Evolutionary conservation across 2,797 vertebrate species (phyloP).

Genomic region (Syngnathus acus): DNA sequence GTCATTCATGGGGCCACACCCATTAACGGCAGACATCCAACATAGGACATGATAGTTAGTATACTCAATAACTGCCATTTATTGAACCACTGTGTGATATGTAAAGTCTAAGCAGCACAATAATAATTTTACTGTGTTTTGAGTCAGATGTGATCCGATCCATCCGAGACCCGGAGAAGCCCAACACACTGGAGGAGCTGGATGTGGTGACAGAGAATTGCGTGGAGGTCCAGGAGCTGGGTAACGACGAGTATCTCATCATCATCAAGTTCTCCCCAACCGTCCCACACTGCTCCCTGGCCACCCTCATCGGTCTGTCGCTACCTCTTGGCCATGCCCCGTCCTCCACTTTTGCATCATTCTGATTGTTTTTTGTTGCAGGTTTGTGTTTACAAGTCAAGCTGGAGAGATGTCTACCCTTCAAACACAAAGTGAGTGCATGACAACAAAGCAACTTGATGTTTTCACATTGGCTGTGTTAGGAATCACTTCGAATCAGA

Average conservation of each 20-base stretch:
- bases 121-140: background rate
- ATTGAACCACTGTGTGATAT: background rate
- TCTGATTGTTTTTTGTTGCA: slow-evolving; percentile 34
- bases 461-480: background rate
- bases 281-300: slow-evolving; percentile 94
- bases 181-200: slow-evolving; percentile 91
- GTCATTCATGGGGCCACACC: too few relatives aligned
- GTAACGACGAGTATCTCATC: slow-evolving; percentile 85
- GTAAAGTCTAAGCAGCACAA: background rate
- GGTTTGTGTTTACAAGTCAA: slow-evolving; percentile 95
- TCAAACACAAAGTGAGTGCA: slow-evolving; percentile 90
- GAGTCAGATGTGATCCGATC: slow-evolving; percentile 87
- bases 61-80: too few relatives aligned
- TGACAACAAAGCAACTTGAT: background rate
- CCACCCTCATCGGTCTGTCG: slow-evolving; percentile 86
- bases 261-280: slow-evolving; percentile 91
- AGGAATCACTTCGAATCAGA: background rate
- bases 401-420: slow-evolving; percentile 90
- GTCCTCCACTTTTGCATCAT: background rate
- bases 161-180: slow-evolving; percentile 95
- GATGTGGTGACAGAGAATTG: slow-evolving; percentile 90
- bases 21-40: too few relatives aligned
- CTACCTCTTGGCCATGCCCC: background rate
- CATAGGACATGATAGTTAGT: too few relatives aligned
- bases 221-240: slow-evolving; percentile 82